Conservation (phyloP, 1,140 invertebrate genomes). For the Ips nitidus region DNA sequence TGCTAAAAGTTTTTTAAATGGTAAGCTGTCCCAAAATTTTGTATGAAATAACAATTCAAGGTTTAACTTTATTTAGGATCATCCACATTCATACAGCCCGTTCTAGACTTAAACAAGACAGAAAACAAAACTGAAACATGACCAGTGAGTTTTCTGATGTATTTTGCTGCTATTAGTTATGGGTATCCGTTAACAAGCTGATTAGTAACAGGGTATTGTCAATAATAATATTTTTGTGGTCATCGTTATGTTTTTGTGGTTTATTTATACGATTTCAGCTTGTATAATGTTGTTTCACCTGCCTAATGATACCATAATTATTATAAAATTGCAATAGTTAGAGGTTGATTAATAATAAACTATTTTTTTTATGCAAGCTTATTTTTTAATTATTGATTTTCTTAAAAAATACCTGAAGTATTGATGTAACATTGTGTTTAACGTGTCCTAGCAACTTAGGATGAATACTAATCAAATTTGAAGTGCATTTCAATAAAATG, state of each 20-base stretch:
- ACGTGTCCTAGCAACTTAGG: neutral
- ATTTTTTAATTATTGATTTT: neutral
- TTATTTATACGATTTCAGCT: too few species aligned
- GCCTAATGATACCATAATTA: too few species aligned
- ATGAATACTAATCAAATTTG: neutral
- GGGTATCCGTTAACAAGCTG: too few species aligned
- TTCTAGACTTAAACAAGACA: neutral
- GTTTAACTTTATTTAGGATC: neutral
- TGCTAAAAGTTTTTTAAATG: neutral
- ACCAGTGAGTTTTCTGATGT: neutral
- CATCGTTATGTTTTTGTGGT: too few species aligned
- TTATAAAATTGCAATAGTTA: too few species aligned
- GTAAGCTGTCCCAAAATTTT: neutral
- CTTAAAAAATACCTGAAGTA: neutral
- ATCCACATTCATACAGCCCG: neutral
- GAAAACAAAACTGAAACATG: neutral
- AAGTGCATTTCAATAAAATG: neutral
- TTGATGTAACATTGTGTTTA: neutral
- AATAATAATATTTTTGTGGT: too few species aligned
- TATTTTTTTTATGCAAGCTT: neutral
- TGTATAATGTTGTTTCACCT: too few species aligned
- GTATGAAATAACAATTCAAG: neutral
- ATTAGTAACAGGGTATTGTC: neutral
- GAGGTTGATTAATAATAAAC: neutral
- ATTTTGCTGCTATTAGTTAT: too few species aligned